A percentile compares a stretch with the other conserved stretches of the same genome.
phyloP scores from a whole-genome alignment of 2,888 invertebrate genomes.

The Bruchidius siliquastri region DNA sequence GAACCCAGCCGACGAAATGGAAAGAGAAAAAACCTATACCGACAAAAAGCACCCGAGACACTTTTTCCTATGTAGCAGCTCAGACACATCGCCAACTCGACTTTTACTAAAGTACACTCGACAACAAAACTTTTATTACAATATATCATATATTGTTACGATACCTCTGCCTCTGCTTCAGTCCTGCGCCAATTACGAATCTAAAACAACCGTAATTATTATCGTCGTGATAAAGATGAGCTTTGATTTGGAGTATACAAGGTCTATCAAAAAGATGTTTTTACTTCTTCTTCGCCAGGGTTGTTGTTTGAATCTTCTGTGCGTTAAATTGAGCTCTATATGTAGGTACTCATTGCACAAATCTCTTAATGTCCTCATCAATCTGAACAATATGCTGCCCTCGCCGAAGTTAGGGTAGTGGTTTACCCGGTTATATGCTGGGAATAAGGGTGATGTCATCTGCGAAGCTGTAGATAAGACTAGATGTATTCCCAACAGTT shows the following conservation, averaged over 20 bases:
- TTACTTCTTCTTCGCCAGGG: too few species aligned
- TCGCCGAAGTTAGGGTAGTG: too few species aligned
- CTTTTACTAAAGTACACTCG: slow-evolving; percentile 27
- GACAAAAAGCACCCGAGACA: slow-evolving; percentile 43
- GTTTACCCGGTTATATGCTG: too few species aligned
- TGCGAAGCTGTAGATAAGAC: too few species aligned
- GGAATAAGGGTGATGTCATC: too few species aligned
- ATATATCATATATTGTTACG: slow-evolving; percentile 10
- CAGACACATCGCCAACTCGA: slow-evolving; percentile 38
- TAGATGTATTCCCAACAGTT: too few species aligned
- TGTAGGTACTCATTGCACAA: too few species aligned
- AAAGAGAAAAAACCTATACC: slow-evolving; percentile 35
- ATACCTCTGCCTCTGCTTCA: not conserved
- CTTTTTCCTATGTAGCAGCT: slow-evolving; percentile 42
- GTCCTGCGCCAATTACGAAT: not conserved
- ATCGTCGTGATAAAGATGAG: not conserved
- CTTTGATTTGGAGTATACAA: not conserved
- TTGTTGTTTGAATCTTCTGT: too few species aligned
- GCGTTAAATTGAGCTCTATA: too few species aligned
- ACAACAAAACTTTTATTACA: slow-evolving; percentile 22
- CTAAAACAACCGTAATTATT: not conserved
- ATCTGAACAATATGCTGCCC: too few species aligned
- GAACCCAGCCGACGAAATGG: slow-evolving; percentile 20
- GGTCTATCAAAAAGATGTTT: too few species aligned
- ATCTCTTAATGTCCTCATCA: too few species aligned